Conservation (phyloP, 2,888 invertebrate genomes). For the Antitype chi region DNA sequence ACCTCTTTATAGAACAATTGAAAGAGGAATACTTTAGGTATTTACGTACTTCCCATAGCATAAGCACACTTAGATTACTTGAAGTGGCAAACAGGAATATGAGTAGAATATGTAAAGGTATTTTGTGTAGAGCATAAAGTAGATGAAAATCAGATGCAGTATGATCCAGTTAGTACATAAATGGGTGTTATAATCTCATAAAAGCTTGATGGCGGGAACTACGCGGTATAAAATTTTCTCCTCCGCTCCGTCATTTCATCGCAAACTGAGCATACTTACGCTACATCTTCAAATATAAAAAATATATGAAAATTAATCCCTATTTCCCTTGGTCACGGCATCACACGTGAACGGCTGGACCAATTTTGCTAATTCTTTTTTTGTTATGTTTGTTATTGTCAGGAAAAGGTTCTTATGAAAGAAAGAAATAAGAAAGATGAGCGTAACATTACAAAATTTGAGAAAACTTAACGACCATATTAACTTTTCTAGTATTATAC, state of each 20-base stretch:
- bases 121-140: neutral
- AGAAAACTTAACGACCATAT: too few species aligned
- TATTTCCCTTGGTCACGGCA: too few species aligned
- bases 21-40: neutral
- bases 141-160: constrained; percentile 11
- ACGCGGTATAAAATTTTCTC: constrained; percentile 6
- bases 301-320: too few species aligned
- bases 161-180: constrained; percentile 20
- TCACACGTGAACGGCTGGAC: too few species aligned
- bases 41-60: neutral
- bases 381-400: too few species aligned
- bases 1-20: neutral
- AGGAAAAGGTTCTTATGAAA: too few species aligned
- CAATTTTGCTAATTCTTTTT: too few species aligned
- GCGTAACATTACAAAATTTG: too few species aligned
- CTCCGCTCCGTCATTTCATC: neutral
- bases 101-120: neutral
- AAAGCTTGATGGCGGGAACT: constrained; percentile 7
- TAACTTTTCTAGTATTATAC: too few species aligned
- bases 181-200: constrained; percentile 38
- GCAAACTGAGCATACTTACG: neutral
- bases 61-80: neutral
- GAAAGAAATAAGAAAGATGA: too few species aligned
- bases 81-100: neutral
- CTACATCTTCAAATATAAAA: too few species aligned